Evolutionary conservation across 2,888 invertebrate genomes (phyloP).

Genomic region (Cephus nigrinus): DNA sequence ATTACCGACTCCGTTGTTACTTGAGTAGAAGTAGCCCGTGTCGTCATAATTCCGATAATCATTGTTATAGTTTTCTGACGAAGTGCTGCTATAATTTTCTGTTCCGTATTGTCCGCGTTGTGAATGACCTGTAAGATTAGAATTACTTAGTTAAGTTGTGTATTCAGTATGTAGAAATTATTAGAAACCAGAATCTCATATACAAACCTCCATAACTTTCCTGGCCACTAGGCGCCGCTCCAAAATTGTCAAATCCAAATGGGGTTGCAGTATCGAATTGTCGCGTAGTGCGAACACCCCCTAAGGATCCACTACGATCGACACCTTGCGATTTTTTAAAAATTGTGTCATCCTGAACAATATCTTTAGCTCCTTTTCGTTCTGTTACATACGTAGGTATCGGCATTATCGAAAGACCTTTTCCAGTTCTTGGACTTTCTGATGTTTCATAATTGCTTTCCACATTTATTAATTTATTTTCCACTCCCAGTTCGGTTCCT

Average conservation of each 20-base stretch:
- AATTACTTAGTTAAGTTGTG: background rate
- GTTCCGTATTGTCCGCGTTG: conserved; percentile 4
- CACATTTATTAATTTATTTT: background rate
- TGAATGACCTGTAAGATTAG: background rate
- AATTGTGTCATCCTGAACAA: background rate
- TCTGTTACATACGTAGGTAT: background rate
- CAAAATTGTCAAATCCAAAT: background rate
- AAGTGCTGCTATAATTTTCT: conserved; percentile 2
- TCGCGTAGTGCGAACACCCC: background rate
- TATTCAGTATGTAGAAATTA: background rate
- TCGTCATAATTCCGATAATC: background rate
- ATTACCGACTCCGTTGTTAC: background rate
- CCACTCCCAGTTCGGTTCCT: background rate
- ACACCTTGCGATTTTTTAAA: background rate
- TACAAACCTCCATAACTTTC: background rate
- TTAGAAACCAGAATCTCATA: background rate
- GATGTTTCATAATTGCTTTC: background rate
- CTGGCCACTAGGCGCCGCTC: background rate
- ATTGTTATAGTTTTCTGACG: conserved; percentile 1
- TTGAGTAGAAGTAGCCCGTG: background rate
- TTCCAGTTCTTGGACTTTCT: background rate
- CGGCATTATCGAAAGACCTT: background rate
- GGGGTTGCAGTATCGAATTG: background rate
- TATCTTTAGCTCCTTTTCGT: background rate
- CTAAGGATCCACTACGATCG: background rate